A percentile compares a stretch with the other conserved stretches of the same genome.
Conservation (phyloP, 2,113 vertebrate genomes). For the Dasyprocta punctata region DNA sequence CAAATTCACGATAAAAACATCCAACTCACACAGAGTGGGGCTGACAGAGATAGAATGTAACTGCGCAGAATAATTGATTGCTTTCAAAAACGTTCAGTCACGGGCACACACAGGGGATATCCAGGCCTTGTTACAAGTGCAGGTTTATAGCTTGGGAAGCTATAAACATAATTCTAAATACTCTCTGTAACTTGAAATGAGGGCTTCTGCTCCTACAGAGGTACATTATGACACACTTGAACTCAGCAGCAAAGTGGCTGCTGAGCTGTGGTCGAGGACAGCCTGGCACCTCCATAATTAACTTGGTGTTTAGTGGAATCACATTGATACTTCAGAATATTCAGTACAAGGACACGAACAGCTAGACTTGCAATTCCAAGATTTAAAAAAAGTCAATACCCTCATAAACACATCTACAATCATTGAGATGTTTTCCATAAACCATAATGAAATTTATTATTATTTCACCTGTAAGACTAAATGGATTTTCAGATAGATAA, state of each 20-base stretch:
- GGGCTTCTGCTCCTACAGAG: background rate
- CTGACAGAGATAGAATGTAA: background rate
- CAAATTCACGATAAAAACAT: background rate
- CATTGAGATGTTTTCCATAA: slow-evolving; percentile 65
- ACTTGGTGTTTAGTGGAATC: slow-evolving; percentile 16
- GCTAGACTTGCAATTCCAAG: background rate
- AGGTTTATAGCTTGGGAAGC: background rate
- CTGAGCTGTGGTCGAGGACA: slow-evolving; percentile 5
- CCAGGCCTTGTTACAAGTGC: background rate
- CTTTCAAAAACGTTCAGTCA: background rate
- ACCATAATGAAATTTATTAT: slow-evolving; percentile 64
- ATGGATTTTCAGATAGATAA: slow-evolving; percentile 67
- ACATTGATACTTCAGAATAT: slow-evolving; percentile 42
- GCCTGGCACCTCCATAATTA: slow-evolving; percentile 50
- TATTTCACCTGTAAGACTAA: slow-evolving; percentile 59
- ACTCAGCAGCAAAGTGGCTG: slow-evolving; percentile 2
- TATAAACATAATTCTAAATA: background rate
- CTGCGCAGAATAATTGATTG: background rate
- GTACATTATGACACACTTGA: slow-evolving; percentile 11
- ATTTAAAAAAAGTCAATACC: slow-evolving; percentile 17
- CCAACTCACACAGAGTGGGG: background rate
- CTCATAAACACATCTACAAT: slow-evolving; percentile 62
- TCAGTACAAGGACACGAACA: background rate
- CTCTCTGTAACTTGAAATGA: background rate
- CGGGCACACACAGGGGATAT: background rate